phyloP scores from a whole-genome alignment of 2,797 vertebrate genomes.

The Dendrocincla fuliginosa region DNA sequence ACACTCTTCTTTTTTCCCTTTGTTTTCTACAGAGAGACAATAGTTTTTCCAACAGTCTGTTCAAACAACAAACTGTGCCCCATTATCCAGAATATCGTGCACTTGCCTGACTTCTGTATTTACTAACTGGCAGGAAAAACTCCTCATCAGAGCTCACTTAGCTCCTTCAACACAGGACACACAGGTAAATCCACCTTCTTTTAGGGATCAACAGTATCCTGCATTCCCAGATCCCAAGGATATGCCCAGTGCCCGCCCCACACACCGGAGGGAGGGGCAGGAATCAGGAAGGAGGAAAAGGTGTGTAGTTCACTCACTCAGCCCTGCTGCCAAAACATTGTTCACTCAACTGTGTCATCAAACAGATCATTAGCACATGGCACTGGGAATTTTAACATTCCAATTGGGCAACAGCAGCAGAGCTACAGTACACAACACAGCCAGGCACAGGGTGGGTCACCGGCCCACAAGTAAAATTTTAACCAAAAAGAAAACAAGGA shows the following conservation, averaged over 20 bases:
- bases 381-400: neutral
- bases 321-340: slow-evolving; percentile 7
- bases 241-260: neutral
- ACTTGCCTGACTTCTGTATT: neutral
- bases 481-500: neutral
- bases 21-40: neutral
- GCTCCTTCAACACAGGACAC: neutral
- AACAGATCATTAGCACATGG: neutral
- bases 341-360: neutral
- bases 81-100: neutral
- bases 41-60: neutral
- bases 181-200: neutral
- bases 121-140: neutral
- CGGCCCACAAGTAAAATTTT: neutral
- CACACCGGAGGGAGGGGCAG: neutral
- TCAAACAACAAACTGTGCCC: neutral
- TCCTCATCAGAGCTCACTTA: neutral
- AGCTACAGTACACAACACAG: neutral
- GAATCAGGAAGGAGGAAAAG: neutral
- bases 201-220: neutral
- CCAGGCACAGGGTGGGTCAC: neutral
- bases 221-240: neutral
- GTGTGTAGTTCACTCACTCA: neutral
- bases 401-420: neutral
- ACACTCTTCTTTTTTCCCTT: neutral